Conservation (phyloP, 2,113 vertebrate genomes). For the Lamprotornis superbus region DNA sequence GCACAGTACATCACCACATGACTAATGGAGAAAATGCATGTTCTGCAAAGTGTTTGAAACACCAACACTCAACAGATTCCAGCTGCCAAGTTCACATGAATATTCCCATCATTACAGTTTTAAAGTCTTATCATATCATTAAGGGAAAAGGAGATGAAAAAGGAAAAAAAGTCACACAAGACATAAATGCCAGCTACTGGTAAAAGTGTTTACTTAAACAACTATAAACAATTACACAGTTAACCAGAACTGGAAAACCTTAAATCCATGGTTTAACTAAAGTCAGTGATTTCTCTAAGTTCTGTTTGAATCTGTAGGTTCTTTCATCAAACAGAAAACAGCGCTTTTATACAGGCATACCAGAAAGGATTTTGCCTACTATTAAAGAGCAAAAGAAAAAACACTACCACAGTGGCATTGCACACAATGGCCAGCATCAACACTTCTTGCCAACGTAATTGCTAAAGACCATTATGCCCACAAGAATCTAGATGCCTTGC, state of each 20-base stretch:
- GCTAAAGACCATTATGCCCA: not conserved
- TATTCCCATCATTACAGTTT: not conserved
- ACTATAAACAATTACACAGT: not conserved
- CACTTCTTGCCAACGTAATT: not conserved
- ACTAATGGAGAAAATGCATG: slow-evolving; percentile 38
- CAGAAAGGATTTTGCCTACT: not conserved
- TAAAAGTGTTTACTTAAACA: not conserved
- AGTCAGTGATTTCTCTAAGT: not conserved
- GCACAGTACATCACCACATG: slow-evolving; percentile 46
- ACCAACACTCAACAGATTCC: slow-evolving; percentile 26
- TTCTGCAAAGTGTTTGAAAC: slow-evolving; percentile 46
- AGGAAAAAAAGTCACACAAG: not conserved
- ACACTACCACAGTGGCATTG: not conserved
- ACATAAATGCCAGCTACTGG: not conserved
- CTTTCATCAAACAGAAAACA: not conserved
- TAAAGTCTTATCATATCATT: not conserved
- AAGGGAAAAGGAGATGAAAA: not conserved
- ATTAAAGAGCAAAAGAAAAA: not conserved
- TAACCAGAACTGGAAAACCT: not conserved
- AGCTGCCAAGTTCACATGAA: slow-evolving; percentile 3
- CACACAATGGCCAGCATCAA: rapidly evolving
- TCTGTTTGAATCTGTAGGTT: not conserved
- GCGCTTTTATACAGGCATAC: rapidly evolving
- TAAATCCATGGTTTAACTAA: not conserved
- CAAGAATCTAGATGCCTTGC: not conserved